Evolutionary conservation across 2,888 invertebrate species (phyloP).

Genomic region (Drosophila lacicola): DNA sequence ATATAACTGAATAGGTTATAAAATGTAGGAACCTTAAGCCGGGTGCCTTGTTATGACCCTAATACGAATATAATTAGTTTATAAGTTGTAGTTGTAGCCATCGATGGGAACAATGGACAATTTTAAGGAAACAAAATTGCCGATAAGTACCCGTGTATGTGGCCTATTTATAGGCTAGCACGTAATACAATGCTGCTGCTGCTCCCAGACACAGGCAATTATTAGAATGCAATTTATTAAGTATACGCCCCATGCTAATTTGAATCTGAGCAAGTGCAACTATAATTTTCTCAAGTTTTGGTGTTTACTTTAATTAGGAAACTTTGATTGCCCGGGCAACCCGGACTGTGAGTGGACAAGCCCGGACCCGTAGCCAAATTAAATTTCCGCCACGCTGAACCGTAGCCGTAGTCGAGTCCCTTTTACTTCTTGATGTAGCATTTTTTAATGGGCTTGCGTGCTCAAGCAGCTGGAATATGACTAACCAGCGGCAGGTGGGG

Average conservation of each 20-base stretch:
- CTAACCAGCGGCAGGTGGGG: slow-evolving; percentile 12
- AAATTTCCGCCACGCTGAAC: slow-evolving; percentile 51
- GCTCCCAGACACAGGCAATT: slow-evolving; percentile 1
- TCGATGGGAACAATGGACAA: slow-evolving; percentile 4
- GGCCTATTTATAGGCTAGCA: not conserved
- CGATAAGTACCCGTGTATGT: no score
- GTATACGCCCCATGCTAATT: slow-evolving; percentile 46
- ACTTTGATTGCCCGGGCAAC: slow-evolving; percentile 64
- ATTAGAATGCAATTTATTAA: slow-evolving; percentile 45
- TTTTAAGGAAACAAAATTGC: not conserved
- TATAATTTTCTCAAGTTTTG: slow-evolving; percentile 26
- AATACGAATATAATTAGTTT: slow-evolving; percentile 10
- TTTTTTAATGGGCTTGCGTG: slow-evolving; percentile 46
- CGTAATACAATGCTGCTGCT: not conserved
- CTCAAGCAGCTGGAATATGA: slow-evolving; percentile 57
- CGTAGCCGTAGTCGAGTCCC: slow-evolving; percentile 4
- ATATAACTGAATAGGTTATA: not conserved
- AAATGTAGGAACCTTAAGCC: no score
- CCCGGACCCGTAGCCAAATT: slow-evolving; percentile 47
- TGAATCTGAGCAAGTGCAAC: slow-evolving; percentile 40
- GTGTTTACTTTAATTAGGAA: slow-evolving; percentile 62
- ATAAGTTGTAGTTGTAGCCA: slow-evolving; percentile 1
- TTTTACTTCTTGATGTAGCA: slow-evolving; percentile 17
- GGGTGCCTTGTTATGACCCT: not conserved
- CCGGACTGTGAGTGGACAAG: slow-evolving; percentile 19